Evolutionary conservation across 1,140 invertebrate species (phyloP).

Genomic region (Polypedilum pembai): DNA sequence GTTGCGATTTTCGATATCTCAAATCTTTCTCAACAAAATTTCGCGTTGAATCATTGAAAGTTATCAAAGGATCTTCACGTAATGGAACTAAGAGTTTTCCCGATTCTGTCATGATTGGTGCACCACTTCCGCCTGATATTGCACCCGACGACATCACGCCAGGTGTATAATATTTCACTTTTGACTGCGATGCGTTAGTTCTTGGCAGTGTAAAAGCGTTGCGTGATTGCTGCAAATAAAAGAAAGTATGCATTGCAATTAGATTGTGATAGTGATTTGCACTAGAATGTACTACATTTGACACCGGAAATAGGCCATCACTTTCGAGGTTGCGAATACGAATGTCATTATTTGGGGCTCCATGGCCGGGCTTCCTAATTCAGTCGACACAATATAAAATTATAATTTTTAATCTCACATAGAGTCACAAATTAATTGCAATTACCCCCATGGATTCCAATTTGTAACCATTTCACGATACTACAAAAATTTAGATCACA

Average conservation of each 20-base stretch:
- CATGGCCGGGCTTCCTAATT: slow-evolving; percentile 34
- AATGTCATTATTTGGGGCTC: slow-evolving; percentile 43
- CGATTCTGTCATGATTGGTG: slow-evolving; percentile 38
- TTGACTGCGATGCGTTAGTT: slow-evolving; percentile 33
- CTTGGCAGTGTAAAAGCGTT: slow-evolving; percentile 37
- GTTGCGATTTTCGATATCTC: slow-evolving; percentile 44
- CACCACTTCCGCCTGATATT: slow-evolving; percentile 38
- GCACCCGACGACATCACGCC: slow-evolving; percentile 32
- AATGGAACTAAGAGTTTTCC: slow-evolving; percentile 44
- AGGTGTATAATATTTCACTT: slow-evolving; percentile 35
- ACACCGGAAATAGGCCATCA: slow-evolving; percentile 46
- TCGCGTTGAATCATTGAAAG: slow-evolving; percentile 45
- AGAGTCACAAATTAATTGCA: neutral
- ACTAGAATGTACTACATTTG: slow-evolving; percentile 35
- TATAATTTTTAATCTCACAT: slow-evolving; percentile 10
- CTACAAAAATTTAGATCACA: neutral
- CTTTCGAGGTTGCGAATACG: slow-evolving; percentile 45
- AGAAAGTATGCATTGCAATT: too few species aligned
- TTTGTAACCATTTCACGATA: slow-evolving; percentile 23
- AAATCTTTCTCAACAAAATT: slow-evolving; percentile 46
- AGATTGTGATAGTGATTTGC: too few species aligned
- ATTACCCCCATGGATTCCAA: slow-evolving; percentile 21
- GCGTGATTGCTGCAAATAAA: slow-evolving; percentile 32
- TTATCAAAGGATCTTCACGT: slow-evolving; percentile 46
- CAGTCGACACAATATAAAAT: too few species aligned